A percentile compares a stretch with the other conserved stretches of the same genome.
phyloP scores from a whole-genome alignment of 2,113 vertebrate genomes.

The Calidris pugnax region DNA sequence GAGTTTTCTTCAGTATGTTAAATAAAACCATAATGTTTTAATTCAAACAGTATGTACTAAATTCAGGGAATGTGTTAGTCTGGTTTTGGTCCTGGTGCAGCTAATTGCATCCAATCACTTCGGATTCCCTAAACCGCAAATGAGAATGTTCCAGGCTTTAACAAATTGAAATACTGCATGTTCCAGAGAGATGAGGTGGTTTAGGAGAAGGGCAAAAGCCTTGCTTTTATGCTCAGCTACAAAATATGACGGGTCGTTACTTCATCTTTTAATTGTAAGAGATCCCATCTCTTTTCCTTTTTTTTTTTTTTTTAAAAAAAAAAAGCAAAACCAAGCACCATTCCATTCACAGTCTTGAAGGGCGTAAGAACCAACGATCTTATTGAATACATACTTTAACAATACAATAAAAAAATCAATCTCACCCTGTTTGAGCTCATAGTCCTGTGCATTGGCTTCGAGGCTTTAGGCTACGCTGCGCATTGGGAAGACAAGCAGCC shows the following conservation, averaged over 20 bases:
- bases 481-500: constrained; percentile 14
- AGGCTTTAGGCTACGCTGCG: background rate
- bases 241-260: background rate
- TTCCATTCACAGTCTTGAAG: background rate
- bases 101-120: background rate
- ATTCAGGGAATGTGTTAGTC: background rate
- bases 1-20: background rate
- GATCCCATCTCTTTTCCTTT: background rate
- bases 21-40: background rate
- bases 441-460: background rate
- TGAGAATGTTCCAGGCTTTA: background rate
- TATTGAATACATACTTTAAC: background rate
- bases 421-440: background rate
- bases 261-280: background rate
- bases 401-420: background rate
- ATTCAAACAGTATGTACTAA: background rate
- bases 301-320: background rate
- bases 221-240: background rate
- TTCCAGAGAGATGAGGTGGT: background rate
- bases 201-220: background rate
- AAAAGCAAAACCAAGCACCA: too few relatives aligned
- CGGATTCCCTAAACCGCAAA: background rate
- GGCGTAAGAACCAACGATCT: accelerated
- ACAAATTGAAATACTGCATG: background rate
- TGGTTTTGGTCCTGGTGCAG: background rate